A percentile compares a stretch with the other conserved stretches of the same genome.
phyloP scores from a whole-genome alignment of 2,888 invertebrate species.

The Halictus ligatus region DNA sequence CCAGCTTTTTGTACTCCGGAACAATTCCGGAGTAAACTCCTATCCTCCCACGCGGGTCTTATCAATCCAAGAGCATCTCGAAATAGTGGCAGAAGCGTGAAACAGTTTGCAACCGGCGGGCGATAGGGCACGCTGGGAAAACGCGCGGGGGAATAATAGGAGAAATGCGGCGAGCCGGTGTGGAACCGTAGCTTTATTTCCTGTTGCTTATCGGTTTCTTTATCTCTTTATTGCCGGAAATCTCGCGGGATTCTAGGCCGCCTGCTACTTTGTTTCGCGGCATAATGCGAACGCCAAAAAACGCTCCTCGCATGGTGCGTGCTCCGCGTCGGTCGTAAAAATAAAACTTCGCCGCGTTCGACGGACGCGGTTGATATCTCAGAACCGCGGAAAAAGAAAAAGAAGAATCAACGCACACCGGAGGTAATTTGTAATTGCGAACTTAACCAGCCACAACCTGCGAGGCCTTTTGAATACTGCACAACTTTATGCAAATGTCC shows the following conservation, averaged over 20 bases:
- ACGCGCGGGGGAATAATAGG: constrained; percentile 22
- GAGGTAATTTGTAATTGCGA: not conserved
- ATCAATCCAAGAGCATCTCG: constrained; percentile 40
- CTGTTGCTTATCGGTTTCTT: constrained; percentile 28
- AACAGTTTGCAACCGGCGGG: constrained; percentile 47
- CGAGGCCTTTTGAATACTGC: not conserved
- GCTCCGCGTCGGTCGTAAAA: not conserved
- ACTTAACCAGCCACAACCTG: not conserved
- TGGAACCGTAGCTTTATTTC: constrained; percentile 18
- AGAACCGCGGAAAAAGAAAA: not conserved
- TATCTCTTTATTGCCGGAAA: constrained; percentile 5
- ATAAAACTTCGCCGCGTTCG: not conserved
- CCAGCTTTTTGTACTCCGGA: not conserved
- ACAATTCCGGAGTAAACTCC: constrained; percentile 8
- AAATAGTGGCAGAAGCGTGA: constrained; percentile 46
- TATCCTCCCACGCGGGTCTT: constrained; percentile 9
- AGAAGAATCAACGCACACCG: too few species aligned
- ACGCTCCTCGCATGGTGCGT: not conserved
- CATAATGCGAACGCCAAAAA: not conserved
- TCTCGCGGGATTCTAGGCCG: not conserved
- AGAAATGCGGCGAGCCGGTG: constrained; percentile 12
- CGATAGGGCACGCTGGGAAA: constrained; percentile 27
- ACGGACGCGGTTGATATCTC: not conserved
- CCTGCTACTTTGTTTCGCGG: not conserved
- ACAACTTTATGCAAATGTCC: not conserved